Percentiles rank a stretch among this genome's conserved stretches.
phyloP scores from a whole-genome alignment of 2,888 invertebrate species.

The Cantharis nigra region DNA sequence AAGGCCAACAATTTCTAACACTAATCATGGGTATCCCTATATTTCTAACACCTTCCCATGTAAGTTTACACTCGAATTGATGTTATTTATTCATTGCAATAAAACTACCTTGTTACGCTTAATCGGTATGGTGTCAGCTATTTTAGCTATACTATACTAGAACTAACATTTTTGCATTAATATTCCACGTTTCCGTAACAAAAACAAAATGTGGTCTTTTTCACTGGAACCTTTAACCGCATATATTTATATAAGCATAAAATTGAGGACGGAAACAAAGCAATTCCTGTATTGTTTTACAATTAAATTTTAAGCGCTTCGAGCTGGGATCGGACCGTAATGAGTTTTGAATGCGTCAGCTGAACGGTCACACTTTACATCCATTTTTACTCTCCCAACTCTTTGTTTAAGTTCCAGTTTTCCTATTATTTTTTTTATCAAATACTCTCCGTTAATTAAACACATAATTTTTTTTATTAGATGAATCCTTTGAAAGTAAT shows the following conservation, averaged over 20 bases:
- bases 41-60: no score
- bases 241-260: conserved; percentile 27
- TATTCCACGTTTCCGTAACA: conserved; percentile 5
- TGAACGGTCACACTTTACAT: conserved; percentile 29
- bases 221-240: conserved; percentile 15
- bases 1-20: no score
- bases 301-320: conserved; percentile 30
- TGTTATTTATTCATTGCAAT: background rate
- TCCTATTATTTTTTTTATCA: background rate
- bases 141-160: background rate
- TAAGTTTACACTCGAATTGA: background rate
- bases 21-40: no score
- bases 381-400: conserved; percentile 15
- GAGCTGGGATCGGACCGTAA: conserved; percentile 22
- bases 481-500: background rate
- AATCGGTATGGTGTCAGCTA: background rate
- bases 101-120: background rate
- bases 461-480: background rate
- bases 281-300: conserved; percentile 31
- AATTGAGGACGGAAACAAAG: conserved; percentile 29
- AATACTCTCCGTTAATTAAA: background rate
- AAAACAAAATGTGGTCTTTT: conserved; percentile 12
- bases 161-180: background rate
- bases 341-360: conserved; percentile 30
- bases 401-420: conserved; percentile 21